Percentiles rank a stretch among this genome's conserved stretches.
phyloP scores from a whole-genome alignment of 2,797 vertebrate genomes.

The Cetoscarus ocellatus region DNA sequence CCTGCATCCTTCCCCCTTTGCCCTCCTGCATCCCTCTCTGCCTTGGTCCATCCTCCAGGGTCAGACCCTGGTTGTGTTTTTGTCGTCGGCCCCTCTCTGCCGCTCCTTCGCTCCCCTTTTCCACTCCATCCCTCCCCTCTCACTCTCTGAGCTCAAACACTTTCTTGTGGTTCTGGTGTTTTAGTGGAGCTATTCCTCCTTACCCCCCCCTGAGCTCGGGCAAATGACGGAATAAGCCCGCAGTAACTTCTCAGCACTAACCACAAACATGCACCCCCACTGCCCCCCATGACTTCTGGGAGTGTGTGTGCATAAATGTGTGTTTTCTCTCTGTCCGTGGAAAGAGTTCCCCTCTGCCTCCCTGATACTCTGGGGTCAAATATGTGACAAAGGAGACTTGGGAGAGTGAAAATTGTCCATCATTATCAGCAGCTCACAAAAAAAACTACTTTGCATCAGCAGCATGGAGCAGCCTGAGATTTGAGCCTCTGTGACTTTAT shows the following conservation, averaged over 20 bases:
- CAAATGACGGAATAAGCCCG: conserved; percentile 69
- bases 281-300: background rate
- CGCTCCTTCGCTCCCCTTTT: conserved; percentile 23
- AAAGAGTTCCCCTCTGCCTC: conserved; percentile 48
- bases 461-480: background rate
- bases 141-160: conserved; percentile 59
- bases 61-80: conserved; percentile 46
- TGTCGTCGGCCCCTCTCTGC: conserved; percentile 16
- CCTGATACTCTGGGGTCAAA: conserved; percentile 26
- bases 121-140: conserved; percentile 56
- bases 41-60: conserved; percentile 3
- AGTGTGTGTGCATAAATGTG: conserved; percentile 37
- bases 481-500: conserved; percentile 4
- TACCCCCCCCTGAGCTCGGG: conserved; percentile 67
- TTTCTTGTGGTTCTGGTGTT: conserved; percentile 77
- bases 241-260: conserved; percentile 69
- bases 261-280: conserved; percentile 63
- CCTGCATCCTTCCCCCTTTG: background rate
- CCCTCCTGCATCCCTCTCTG: conserved; percentile 17
- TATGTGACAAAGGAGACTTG: conserved; percentile 3
- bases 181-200: conserved; percentile 64
- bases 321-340: conserved; percentile 55
- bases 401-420: conserved; percentile 3
- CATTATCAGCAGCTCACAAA: conserved; percentile 10
- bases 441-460: conserved; percentile 6